These are phyloP conservation scores for Spodoptera picta DNA, from an alignment of 2,888 invertebrate species.

Conservation along the genomic window DNA sequence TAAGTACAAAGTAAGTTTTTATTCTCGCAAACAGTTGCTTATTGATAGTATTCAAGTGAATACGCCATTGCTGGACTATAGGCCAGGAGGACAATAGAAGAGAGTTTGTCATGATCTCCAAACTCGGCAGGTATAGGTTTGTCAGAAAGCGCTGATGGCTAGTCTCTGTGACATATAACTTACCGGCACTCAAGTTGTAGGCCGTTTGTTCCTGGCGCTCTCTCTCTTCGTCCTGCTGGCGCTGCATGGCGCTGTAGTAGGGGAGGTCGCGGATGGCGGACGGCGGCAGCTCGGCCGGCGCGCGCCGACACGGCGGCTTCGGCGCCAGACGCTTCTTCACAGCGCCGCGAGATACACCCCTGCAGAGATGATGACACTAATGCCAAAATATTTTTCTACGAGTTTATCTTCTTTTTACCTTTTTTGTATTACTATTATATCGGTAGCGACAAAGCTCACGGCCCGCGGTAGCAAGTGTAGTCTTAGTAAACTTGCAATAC, in stretches of 20 bases:
- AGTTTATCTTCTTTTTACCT: too few relatives aligned
- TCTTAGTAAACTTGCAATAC: too few relatives aligned
- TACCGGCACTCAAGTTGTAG: constrained; percentile 73
- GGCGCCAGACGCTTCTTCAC: constrained; percentile 79
- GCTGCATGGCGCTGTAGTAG: constrained; percentile 69
- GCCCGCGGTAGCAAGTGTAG: too few relatives aligned
- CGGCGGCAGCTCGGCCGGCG: constrained; percentile 31
- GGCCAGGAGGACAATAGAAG: too few relatives aligned
- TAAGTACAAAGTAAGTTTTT: too few relatives aligned
- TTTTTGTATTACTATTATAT: background rate
- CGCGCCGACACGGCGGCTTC: constrained; percentile 57
- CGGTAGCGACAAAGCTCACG: background rate
- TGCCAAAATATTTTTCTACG: background rate
- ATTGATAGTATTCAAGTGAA: too few relatives aligned
- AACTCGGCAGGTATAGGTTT: too few relatives aligned
- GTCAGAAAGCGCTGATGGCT: too few relatives aligned
- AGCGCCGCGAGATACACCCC: constrained; percentile 69
- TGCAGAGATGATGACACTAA: background rate
- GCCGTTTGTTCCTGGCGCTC: constrained; percentile 67
- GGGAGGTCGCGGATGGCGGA: constrained; percentile 70
- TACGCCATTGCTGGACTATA: too few relatives aligned
- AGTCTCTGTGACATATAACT: constrained; percentile 21
- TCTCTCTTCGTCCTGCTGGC: constrained; percentile 72
- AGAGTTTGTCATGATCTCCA: too few relatives aligned
- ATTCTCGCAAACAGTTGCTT: too few relatives aligned